Base-by-base conservation (phyloP, 2,888 invertebrate species). In the Ganaspis brasiliensis region DNA sequence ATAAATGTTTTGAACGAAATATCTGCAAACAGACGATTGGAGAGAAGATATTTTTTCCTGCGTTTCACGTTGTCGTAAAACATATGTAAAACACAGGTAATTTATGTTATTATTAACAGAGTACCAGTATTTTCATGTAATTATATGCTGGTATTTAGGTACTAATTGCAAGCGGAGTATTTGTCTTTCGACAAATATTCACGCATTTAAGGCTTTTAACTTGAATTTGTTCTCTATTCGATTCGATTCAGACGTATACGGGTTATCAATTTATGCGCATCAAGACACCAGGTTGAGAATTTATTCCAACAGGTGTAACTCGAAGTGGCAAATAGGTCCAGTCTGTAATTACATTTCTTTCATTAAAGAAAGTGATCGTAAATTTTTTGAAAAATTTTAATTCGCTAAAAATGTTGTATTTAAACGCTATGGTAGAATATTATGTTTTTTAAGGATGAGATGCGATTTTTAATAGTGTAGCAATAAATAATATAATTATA, bases 111-210 rank as follows among this genome's bases (percentile, higher is more conserved):
- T n/a, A 49, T 49, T 49, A n/a, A n/a, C 2, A 49, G 49, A 49
- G 49, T 52, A 52, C 52, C 52, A 52, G 19, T 52, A 52, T 19
- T 52, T 52, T 52, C 19, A n/a, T 52, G 49, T n/a, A 49, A 49
- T 31, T 31, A 6, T 31, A 31, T 49, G 52, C 52, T 52, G 52
- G 52, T 52, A 52, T 52, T 52, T 52, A 52, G n/a, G 19, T 19
- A 52, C n/a, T n/a, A 49, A 49, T 49, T 49, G n/a, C 49, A 49
- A 49, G 49, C 12, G 10, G 40, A 40, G 10, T 40, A 12, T 40
- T 40, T 40, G 9, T 40, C 12, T 40, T 40, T 40, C 40, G 6
- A 40, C 40, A 40, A 40, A 40, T 40, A 40, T 40, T 40, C 40
- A 40, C 40, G 9, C 31, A 31, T 31, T 31, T 31, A 6, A 2